A percentile compares a stretch with the other conserved stretches of the same genome.
phyloP scores from a whole-genome alignment of 2,797 vertebrate species.

The Darevskia nairensis region DNA sequence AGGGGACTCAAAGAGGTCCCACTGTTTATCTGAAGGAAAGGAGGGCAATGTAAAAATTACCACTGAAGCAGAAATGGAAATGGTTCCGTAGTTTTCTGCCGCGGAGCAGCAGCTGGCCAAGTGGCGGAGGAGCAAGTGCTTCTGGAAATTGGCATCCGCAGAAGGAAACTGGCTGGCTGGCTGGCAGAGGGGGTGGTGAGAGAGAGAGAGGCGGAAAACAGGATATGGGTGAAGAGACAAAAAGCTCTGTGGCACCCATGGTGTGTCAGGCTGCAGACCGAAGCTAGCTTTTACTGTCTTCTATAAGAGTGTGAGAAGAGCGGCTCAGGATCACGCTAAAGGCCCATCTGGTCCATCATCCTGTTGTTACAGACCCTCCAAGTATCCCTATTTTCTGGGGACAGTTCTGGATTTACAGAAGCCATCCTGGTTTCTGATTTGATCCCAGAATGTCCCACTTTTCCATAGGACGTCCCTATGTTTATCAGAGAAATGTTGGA shows the following conservation, averaged over 20 bases:
- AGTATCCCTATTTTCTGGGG: no score
- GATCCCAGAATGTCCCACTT: no score
- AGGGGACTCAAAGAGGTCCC: slow-evolving; percentile 75
- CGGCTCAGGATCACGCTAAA: no score
- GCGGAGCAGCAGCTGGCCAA: slow-evolving; percentile 61
- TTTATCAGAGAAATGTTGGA: no score
- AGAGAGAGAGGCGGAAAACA: background rate
- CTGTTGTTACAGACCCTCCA: no score
- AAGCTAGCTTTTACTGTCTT: background rate
- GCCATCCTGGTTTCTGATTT: no score
- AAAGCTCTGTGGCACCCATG: background rate
- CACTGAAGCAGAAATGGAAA: slow-evolving; percentile 57
- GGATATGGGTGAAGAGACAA: background rate
- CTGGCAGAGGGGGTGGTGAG: background rate
- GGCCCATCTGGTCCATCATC: no score
- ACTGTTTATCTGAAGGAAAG: slow-evolving; percentile 73
- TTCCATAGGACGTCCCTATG: no score
- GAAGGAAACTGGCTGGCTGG: slow-evolving; percentile 20
- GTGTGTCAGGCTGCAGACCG: background rate
- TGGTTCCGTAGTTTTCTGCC: slow-evolving; percentile 28
- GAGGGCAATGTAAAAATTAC: slow-evolving; percentile 67
- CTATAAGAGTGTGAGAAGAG: no score
- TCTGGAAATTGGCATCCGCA: slow-evolving; percentile 31
- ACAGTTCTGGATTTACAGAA: no score
- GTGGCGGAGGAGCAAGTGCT: background rate